These are phyloP conservation scores for Myodes glareolus DNA, from an alignment of 2,113 vertebrate species.

Conservation along the genomic window DNA sequence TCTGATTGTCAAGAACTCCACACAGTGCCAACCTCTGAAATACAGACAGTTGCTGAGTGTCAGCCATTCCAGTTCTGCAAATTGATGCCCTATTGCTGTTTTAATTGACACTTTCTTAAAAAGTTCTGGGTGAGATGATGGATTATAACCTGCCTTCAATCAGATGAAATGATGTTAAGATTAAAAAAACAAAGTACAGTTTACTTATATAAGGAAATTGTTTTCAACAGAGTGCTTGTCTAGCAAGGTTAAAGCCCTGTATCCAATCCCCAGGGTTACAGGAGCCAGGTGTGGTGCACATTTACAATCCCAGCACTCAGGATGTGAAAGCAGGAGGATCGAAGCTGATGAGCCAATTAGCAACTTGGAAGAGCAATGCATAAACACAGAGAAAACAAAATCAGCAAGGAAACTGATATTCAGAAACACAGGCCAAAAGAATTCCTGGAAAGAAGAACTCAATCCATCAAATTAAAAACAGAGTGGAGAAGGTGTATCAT, in stretches of 20 bases:
- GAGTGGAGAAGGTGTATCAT: neutral
- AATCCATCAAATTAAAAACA: neutral
- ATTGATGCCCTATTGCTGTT: neutral
- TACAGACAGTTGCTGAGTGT: neutral
- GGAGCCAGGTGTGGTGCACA: neutral
- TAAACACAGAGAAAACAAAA: neutral
- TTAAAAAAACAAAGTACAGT: neutral
- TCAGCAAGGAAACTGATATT: neutral
- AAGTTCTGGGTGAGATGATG: neutral
- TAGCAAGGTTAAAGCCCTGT: neutral
- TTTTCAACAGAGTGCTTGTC: neutral
- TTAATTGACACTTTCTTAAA: neutral
- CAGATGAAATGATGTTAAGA: neutral
- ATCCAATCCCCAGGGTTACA: neutral
- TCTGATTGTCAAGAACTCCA: neutral
- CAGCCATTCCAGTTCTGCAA: neutral
- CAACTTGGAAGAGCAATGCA: neutral
- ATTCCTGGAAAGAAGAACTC: neutral
- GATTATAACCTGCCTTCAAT: neutral
- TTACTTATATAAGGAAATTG: neutral
- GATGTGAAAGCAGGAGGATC: neutral
- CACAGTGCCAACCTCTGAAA: neutral
- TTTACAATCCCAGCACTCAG: neutral
- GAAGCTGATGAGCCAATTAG: neutral
- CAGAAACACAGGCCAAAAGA: neutral